Percentiles rank a stretch among this genome's conserved stretches.
Conservation (phyloP, 92 coral and sea anemone species). For the Plumapathes pennacea region DNA sequence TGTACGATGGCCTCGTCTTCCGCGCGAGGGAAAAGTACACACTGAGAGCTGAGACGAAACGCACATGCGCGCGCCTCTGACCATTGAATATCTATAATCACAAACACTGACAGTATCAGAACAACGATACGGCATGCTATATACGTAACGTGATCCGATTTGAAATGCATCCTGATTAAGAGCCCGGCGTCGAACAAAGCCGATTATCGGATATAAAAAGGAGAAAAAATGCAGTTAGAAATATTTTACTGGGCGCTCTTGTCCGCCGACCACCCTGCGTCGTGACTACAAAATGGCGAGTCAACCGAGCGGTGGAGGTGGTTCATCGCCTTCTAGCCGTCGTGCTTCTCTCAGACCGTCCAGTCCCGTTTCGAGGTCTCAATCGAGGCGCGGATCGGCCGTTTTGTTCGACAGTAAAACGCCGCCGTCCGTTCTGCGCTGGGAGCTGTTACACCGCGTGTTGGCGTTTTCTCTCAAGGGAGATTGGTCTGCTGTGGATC, state of each 20-base stretch:
- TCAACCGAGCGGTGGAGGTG: constrained; percentile 15
- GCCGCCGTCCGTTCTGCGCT: constrained; percentile 66
- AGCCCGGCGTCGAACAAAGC: too few species aligned
- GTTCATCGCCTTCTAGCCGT: constrained; percentile 25
- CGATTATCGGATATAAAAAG: not conserved
- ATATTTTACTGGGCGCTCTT: not conserved
- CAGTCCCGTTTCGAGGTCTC: constrained; percentile 50
- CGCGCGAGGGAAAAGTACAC: too few species aligned
- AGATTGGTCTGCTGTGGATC: constrained; percentile 86
- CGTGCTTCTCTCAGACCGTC: constrained; percentile 56
- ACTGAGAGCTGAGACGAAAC: too few species aligned
- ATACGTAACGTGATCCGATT: too few species aligned
- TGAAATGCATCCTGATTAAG: too few species aligned
- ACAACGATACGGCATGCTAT: too few species aligned
- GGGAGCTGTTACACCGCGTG: constrained; percentile 72
- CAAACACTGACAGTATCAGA: too few species aligned
- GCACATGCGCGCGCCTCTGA: too few species aligned
- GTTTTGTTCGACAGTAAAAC: constrained; percentile 66
- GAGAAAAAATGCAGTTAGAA: not conserved
- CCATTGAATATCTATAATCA: too few species aligned
- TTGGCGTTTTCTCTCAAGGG: constrained; percentile 64
- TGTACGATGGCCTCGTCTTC: too few species aligned
- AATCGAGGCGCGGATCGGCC: constrained; percentile 63
- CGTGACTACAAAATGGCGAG: too few species aligned
- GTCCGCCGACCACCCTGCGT: too few species aligned